phyloP scores from a whole-genome alignment of 1,140 invertebrate species.

The Andricus grossulariae region DNA sequence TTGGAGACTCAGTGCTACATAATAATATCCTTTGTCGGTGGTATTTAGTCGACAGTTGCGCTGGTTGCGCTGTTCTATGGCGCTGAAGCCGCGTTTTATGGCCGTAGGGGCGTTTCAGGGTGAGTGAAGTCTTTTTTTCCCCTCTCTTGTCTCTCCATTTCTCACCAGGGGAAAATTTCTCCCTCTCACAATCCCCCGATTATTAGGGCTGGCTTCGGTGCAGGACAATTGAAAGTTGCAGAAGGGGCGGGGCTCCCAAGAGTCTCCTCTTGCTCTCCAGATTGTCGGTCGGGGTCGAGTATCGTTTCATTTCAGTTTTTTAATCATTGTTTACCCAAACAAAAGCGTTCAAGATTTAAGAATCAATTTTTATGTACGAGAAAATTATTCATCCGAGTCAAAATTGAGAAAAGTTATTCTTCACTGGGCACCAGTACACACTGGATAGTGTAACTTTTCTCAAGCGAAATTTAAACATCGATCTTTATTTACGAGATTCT shows the following conservation, averaged over 20 bases:
- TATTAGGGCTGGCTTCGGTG: constrained; percentile 64
- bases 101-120: constrained; percentile 38
- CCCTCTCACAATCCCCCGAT: constrained; percentile 50
- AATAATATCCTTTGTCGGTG: constrained; percentile 51
- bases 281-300: constrained; percentile 16
- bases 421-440: too few species aligned
- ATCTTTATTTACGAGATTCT: too few species aligned
- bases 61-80: constrained; percentile 46
- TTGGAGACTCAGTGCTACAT: constrained; percentile 43
- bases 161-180: constrained; percentile 49
- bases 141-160: constrained; percentile 38
- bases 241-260: constrained; percentile 59
- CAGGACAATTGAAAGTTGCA: constrained; percentile 66
- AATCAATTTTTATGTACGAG: not conserved
- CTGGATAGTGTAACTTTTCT: too few species aligned
- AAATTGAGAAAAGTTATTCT: too few species aligned
- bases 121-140: constrained; percentile 39
- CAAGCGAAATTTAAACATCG: too few species aligned
- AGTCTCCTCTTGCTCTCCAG: constrained; percentile 13
- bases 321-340: constrained; percentile 26
- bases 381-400: not conserved
- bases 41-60: constrained; percentile 51
- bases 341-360: constrained; percentile 1
- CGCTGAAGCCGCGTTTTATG: constrained; percentile 43
- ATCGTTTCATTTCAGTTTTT: constrained; percentile 7